Evolutionary conservation across 2,113 vertebrate species (phyloP).

Genomic region (Seriola aureovittata): DNA sequence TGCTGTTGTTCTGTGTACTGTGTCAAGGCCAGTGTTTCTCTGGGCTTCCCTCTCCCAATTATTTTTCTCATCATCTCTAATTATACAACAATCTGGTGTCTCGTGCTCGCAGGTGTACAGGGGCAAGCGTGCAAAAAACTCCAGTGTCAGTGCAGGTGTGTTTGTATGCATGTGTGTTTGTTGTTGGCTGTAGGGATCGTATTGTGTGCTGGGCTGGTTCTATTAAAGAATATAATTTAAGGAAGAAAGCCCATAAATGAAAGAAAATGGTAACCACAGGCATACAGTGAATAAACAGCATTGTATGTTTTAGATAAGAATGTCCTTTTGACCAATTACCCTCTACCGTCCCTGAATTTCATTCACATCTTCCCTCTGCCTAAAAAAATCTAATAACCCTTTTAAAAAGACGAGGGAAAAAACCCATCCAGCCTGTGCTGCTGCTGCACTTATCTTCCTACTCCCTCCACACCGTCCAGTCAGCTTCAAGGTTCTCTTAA

Average conservation of each 20-base stretch:
- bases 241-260: conserved; percentile 39
- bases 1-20: conserved; percentile 1
- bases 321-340: conserved; percentile 66
- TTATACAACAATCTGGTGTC: conserved; percentile 45
- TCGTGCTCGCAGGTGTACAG: conserved; percentile 33
- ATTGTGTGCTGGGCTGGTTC: not conserved
- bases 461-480: conserved; percentile 6
- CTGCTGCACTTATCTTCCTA: conserved; percentile 18
- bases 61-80: conserved; percentile 44
- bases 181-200: not conserved
- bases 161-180: conserved; percentile 20
- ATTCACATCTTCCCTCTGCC: conserved; percentile 22
- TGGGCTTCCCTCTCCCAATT: conserved; percentile 35
- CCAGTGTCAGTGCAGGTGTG: conserved; percentile 9
- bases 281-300: conserved; percentile 2
- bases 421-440: conserved; percentile 9
- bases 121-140: conserved; percentile 1
- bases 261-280: conserved; percentile 17
- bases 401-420: conserved; percentile 22
- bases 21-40: conserved; percentile 40
- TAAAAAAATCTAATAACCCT: conserved; percentile 47
- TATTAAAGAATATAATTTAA: conserved; percentile 2
- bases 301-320: conserved; percentile 28
- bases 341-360: conserved; percentile 12
- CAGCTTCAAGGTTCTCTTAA: conserved; percentile 51